Evolutionary conservation across 2,888 invertebrate species (phyloP), one percentile per base, ranked within the genome.

Genomic region (Philopedon plagiatum): DNA sequence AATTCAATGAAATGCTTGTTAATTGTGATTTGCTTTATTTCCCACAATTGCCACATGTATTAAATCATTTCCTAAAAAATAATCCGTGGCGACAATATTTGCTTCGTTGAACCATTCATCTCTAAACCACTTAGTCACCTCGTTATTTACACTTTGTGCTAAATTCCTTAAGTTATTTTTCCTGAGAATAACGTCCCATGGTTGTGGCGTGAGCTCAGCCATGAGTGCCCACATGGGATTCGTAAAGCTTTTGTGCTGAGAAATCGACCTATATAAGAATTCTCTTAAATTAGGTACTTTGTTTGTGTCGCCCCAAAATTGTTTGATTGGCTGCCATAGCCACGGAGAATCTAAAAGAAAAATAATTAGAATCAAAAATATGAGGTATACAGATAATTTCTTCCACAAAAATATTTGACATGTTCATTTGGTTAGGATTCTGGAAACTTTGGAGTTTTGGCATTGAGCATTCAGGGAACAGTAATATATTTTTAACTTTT

Each of bases 21-120:
- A 71, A 65, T 71, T 58, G 29, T 62, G 58, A 54, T 67, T 74
- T 2, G 62, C 74, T 74, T 71, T 74, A 74, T 85, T 77, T 65
- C 78, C 79, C 68, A 87, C 86, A 78, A 92, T 90, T 0, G 91
- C 90, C 44, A 90, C 84, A 80, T 93, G 92, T 49, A 93, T 87
- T 29, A 94, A 87, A 81, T 93, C 92, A 49, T 91, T 92, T 15
- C 89, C 90, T 73, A 92, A 86, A 80, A 93, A 92, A 82, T 91
- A 94, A 83, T 94, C 94, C 5, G 91, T 89, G 0, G 93, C 90
- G 1, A 94, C 88, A 23, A 93, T 90, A 82, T 93, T 94, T 8
- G 91, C 91, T 64, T 88, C 88, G 11, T 87, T 84, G 51, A 90
- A 87, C 93, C 93, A 93, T 41, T 88, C 88, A 5, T 90, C 90